A percentile compares a stretch with the other conserved stretches of the same genome.
These are phyloP conservation scores for Brachionus sp. DNA, from an alignment of 1,140 invertebrate genomes.

Conservation along the genomic window DNA sequence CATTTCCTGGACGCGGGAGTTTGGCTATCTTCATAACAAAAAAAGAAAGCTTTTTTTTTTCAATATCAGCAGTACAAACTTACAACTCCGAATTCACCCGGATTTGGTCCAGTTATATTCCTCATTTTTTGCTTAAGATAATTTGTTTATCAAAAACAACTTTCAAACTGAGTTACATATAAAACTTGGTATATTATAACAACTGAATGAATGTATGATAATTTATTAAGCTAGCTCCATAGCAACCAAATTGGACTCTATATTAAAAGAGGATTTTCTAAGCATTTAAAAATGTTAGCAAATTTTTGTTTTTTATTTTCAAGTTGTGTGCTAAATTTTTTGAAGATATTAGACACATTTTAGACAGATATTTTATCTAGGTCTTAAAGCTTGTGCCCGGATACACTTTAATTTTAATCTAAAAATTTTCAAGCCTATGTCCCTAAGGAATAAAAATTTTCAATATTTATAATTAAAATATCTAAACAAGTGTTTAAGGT, in stretches of 20 bases:
- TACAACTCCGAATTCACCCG: constrained; percentile 31
- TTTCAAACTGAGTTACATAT: not conserved
- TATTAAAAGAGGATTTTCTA: not conserved
- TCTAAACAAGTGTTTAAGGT: not conserved
- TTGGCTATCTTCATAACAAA: not conserved
- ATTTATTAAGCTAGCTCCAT: constrained; percentile 1
- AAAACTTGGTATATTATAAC: not conserved
- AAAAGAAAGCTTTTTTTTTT: not conserved
- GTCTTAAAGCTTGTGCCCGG: too few relatives aligned
- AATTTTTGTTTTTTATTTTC: not conserved
- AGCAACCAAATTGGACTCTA: not conserved
- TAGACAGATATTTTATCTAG: too few relatives aligned
- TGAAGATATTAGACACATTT: too few relatives aligned
- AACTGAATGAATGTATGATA: not conserved
- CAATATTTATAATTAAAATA: too few relatives aligned
- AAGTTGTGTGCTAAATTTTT: too few relatives aligned
- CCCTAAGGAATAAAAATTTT: too few relatives aligned
- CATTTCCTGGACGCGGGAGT: constrained; percentile 5
- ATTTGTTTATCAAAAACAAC: constrained; percentile 41
- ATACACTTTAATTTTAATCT: too few relatives aligned
- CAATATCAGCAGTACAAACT: not conserved
- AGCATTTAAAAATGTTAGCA: not conserved
- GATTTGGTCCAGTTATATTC: constrained; percentile 38
- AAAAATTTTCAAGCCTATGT: too few relatives aligned
- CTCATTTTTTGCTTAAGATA: constrained; percentile 21